Evolutionary conservation across 2,888 invertebrate genomes (phyloP).

Genomic region (Silvanus unidentatus): DNA sequence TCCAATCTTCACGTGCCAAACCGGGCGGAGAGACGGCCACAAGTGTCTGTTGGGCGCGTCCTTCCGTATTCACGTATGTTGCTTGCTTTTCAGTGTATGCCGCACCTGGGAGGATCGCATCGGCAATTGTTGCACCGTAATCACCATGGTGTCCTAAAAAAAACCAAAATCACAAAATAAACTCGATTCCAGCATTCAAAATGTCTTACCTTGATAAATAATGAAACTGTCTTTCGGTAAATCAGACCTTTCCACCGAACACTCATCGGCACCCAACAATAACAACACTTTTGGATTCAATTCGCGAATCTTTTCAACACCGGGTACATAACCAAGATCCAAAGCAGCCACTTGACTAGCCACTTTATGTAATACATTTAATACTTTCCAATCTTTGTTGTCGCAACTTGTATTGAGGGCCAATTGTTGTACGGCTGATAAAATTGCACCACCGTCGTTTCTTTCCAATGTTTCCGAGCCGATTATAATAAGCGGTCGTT

Average conservation of each 20-base stretch:
- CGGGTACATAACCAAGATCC: constrained; percentile 88
- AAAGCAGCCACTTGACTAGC: constrained; percentile 91
- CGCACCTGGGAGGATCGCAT: constrained; percentile 89
- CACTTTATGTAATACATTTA: constrained; percentile 91
- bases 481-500: constrained; percentile 84
- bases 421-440: constrained; percentile 68
- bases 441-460: constrained; percentile 69
- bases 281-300: constrained; percentile 71
- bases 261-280: constrained; percentile 91
- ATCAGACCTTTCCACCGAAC: constrained; percentile 66
- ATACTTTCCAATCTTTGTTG: constrained; percentile 61
- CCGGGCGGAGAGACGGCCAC: constrained; percentile 88
- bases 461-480: constrained; percentile 81
- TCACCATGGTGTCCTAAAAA: constrained; percentile 90
- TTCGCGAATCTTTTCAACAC: constrained; percentile 56
- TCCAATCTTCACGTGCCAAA: constrained; percentile 95
- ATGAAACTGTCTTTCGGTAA: constrained; percentile 78
- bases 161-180: not conserved
- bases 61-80: constrained; percentile 98
- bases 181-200: no score
- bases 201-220: constrained; percentile 87
- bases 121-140: constrained; percentile 84
- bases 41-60: constrained; percentile 86
- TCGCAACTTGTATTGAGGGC: constrained; percentile 56
- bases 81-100: constrained; percentile 98